Conservation (phyloP, 2,113 vertebrate genomes). For the Talpa occidentalis region DNA sequence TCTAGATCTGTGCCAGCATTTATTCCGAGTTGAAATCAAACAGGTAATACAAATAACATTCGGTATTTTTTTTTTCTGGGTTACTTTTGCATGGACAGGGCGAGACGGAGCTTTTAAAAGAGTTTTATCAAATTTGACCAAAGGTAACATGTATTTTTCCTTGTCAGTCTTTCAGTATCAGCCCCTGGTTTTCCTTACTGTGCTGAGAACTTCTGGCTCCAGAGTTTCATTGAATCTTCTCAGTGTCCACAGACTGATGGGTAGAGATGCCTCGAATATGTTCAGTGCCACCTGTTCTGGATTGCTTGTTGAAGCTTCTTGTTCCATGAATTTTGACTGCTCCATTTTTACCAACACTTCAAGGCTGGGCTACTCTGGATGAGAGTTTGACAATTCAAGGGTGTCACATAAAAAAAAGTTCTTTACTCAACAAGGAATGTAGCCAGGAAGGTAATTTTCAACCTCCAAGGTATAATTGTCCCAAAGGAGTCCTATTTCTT, state of each 20-base stretch:
- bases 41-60: not conserved
- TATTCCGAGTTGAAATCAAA: not conserved
- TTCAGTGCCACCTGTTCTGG: not conserved
- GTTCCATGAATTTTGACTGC: not conserved
- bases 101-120: not conserved
- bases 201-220: not conserved
- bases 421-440: not conserved
- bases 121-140: not conserved
- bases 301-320: not conserved
- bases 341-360: not conserved
- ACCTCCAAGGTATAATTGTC: not conserved
- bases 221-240: not conserved
- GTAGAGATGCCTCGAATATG: not conserved
- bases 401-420: not conserved
- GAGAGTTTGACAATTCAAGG: not conserved
- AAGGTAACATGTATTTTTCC: not conserved
- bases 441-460: not conserved
- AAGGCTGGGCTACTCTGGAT: not conserved
- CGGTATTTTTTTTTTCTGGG: not conserved
- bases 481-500: not conserved
- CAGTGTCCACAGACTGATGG: not conserved
- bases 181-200: not conserved
- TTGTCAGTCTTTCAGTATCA: not conserved
- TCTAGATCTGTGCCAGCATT: not conserved
- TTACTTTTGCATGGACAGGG: not conserved